Evolutionary conservation across 2,888 invertebrate genomes (phyloP).

Genomic region (Megamerina dolium): DNA sequence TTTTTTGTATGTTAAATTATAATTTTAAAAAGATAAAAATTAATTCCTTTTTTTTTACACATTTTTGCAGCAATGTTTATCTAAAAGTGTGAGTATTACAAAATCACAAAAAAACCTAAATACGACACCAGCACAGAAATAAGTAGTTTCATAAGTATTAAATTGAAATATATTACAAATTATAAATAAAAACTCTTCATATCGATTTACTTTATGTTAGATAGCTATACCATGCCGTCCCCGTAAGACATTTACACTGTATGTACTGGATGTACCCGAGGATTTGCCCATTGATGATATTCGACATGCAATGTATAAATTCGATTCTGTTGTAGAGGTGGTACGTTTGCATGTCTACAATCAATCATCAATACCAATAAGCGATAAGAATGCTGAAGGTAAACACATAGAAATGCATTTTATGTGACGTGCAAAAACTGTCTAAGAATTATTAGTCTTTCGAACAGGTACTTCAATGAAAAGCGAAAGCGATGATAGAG

Average conservation of each 20-base stretch:
- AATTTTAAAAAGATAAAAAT: no score
- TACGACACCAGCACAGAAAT: no score
- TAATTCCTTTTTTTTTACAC: conserved; percentile 1
- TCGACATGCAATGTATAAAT: conserved; percentile 72
- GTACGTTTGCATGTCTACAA: conserved; percentile 57
- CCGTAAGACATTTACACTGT: conserved; percentile 78
- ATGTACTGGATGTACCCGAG: conserved; percentile 76
- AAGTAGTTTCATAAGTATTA: no score
- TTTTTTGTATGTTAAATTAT: no score
- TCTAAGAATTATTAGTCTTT: no score
- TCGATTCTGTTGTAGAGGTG: conserved; percentile 74
- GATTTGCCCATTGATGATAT: conserved; percentile 82
- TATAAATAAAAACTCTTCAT: no score
- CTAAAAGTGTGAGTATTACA: conserved; percentile 33
- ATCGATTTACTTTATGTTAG: no score
- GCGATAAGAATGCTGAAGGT: conserved; percentile 42
- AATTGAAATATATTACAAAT: no score
- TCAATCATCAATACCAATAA: conserved; percentile 28
- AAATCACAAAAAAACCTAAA: no score
- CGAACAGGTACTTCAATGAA: no score
- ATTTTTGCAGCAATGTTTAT: conserved; percentile 33
- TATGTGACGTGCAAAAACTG: neutral
- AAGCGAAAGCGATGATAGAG: conserved; percentile 43
- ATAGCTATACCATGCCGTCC: conserved; percentile 79
- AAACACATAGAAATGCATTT: conserved; percentile 24